These are phyloP conservation scores for Dolichallabes microphthalmus DNA, from an alignment of 2,113 vertebrate genomes.

Conservation along the genomic window DNA sequence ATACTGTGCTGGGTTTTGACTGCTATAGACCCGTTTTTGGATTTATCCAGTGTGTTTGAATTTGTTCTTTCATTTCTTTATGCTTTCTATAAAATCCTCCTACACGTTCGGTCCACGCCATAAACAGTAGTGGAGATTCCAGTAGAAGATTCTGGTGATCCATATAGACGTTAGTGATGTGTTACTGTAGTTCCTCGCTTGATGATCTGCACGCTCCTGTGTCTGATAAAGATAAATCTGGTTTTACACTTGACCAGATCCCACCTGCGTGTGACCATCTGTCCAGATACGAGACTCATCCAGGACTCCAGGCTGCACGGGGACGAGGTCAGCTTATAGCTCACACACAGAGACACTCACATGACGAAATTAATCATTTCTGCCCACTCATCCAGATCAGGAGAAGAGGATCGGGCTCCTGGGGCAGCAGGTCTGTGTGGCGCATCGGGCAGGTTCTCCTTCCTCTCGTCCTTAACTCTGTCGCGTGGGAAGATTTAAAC, in stretches of 20 bases:
- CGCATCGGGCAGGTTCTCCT: slow-evolving; percentile 1
- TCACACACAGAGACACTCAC: slow-evolving; percentile 12
- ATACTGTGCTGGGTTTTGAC: too few species aligned
- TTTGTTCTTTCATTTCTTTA: too few species aligned
- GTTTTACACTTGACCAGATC: neutral
- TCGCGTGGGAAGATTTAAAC: neutral
- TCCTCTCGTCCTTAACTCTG: neutral
- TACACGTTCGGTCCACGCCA: too few species aligned
- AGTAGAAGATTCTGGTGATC: neutral
- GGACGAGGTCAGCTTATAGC: neutral
- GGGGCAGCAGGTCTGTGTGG: slow-evolving; percentile 7
- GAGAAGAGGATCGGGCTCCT: slow-evolving; percentile 14
- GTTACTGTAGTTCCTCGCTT: neutral
- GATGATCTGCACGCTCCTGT: neutral
- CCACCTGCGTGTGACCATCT: neutral
- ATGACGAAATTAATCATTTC: slow-evolving; percentile 17
- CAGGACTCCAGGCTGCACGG: neutral
- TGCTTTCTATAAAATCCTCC: too few species aligned
- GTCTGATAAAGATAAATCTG: neutral
- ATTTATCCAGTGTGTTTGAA: too few species aligned
- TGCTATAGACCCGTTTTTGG: too few species aligned
- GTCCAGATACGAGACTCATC: neutral
- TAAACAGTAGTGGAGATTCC: too few species aligned
- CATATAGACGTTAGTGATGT: neutral
- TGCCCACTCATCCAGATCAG: slow-evolving; percentile 7